Evolutionary conservation across 1,140 invertebrate species (phyloP).

Genomic region (Conus betulinus): DNA sequence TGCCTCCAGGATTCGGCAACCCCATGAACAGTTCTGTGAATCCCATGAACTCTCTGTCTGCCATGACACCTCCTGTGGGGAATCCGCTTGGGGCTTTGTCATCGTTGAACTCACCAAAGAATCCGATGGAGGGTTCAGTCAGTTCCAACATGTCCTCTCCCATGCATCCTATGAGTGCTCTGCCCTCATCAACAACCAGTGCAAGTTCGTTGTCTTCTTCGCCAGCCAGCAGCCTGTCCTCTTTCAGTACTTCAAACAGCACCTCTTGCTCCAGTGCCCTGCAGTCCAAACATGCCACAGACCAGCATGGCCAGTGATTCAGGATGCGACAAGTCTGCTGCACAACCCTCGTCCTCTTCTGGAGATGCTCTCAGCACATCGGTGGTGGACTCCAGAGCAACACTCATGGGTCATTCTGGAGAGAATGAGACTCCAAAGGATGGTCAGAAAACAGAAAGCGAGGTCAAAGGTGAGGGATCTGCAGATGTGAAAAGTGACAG

Average conservation of each 20-base stretch:
- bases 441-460: background rate
- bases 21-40: background rate
- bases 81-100: background rate
- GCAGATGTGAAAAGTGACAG: background rate
- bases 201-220: background rate
- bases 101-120: background rate
- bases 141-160: background rate
- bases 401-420: background rate
- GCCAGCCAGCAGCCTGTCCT: background rate
- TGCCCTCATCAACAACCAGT: background rate
- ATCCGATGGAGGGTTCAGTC: background rate
- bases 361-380: background rate
- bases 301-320: background rate
- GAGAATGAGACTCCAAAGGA: background rate
- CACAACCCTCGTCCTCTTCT: background rate
- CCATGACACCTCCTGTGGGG: background rate
- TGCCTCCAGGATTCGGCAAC: background rate
- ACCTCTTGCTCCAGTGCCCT: background rate
- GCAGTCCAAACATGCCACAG: background rate
- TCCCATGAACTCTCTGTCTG: background rate
- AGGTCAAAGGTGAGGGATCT: background rate
- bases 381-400: background rate
- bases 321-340: background rate
- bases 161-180: conserved; percentile 8
- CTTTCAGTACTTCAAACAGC: background rate